Evolutionary conservation across 2,888 invertebrate species (phyloP).

Genomic region (Agriopis marginaria): DNA sequence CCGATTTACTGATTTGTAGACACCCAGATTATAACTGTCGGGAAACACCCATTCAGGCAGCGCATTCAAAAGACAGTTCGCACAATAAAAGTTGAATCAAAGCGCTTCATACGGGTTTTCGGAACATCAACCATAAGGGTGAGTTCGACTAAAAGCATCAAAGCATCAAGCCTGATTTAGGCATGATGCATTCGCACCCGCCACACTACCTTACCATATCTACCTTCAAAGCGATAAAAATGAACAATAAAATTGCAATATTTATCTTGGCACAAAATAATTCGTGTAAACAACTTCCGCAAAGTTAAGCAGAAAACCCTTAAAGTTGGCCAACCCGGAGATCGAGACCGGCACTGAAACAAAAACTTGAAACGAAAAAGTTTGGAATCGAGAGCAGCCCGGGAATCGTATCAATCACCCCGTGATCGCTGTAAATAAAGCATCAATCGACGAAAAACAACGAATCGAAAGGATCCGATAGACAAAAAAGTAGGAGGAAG

Average conservation of each 20-base stretch:
- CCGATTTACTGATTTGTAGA: too few species aligned
- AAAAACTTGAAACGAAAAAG: slow-evolving; percentile 42
- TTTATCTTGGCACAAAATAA: slow-evolving; percentile 27
- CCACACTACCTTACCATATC: too few species aligned
- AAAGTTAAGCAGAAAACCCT: slow-evolving; percentile 36
- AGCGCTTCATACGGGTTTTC: too few species aligned
- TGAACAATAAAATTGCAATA: slow-evolving; percentile 26
- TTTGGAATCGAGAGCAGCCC: slow-evolving; percentile 36
- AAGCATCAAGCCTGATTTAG: too few species aligned
- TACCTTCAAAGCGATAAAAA: slow-evolving; percentile 9
- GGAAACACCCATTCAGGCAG: too few species aligned
- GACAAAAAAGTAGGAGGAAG: slow-evolving; percentile 64
- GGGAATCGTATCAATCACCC: slow-evolving; percentile 63
- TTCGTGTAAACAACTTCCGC: slow-evolving; percentile 30
- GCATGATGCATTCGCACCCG: too few species aligned
- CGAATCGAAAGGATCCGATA: slow-evolving; percentile 60
- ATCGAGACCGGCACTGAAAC: slow-evolving; percentile 35
- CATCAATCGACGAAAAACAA: slow-evolving; percentile 64
- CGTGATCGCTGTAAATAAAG: slow-evolving; percentile 60
- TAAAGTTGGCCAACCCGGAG: slow-evolving; percentile 35
- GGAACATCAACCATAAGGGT: too few species aligned
- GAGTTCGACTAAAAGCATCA: too few species aligned
- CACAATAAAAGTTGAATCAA: too few species aligned
- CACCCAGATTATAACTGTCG: too few species aligned
- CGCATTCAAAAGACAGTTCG: too few species aligned